These are phyloP conservation scores for Drosophila lacertosa DNA, from an alignment of 1,140 invertebrate species.

Conservation along the genomic window DNA sequence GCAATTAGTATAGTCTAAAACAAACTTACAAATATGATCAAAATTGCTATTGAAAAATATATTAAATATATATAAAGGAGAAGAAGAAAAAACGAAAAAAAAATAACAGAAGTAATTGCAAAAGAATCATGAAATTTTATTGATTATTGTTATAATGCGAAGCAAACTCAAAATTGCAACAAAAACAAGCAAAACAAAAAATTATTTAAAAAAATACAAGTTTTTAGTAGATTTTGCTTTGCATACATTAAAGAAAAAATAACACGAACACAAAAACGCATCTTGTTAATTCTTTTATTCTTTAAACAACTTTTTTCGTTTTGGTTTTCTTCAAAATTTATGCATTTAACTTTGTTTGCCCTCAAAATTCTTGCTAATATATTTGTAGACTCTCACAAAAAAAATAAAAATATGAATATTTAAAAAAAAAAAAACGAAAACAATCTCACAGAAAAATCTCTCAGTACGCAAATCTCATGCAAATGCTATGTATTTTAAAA, in stretches of 20 bases:
- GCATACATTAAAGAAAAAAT: slow-evolving; percentile 6
- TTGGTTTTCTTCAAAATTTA: slow-evolving; percentile 26
- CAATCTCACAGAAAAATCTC: slow-evolving; percentile 27
- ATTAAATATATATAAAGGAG: slow-evolving; percentile 26
- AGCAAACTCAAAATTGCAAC: slow-evolving; percentile 57
- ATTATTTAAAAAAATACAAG: slow-evolving; percentile 31
- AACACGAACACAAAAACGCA: slow-evolving; percentile 7
- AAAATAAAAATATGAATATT: slow-evolving; percentile 21
- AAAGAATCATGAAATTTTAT: slow-evolving; percentile 75
- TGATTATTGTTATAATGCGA: slow-evolving; percentile 83
- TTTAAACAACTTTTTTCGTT: slow-evolving; percentile 1
- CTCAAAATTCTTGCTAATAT: slow-evolving; percentile 26
- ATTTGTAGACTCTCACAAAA: slow-evolving; percentile 41
- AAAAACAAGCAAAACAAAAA: slow-evolving; percentile 29
- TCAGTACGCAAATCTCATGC: slow-evolving; percentile 37
- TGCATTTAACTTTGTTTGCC: slow-evolving; percentile 64
- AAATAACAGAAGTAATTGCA: slow-evolving; percentile 67
- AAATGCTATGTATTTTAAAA: slow-evolving; percentile 52
- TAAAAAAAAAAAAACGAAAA: slow-evolving; percentile 35
- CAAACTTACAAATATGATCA: slow-evolving; percentile 33
- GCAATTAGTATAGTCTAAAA: slow-evolving; percentile 45
- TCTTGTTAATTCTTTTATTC: slow-evolving; percentile 16
- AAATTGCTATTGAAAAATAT: slow-evolving; percentile 59
- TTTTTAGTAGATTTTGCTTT: slow-evolving; percentile 38
- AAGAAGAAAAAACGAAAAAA: slow-evolving; percentile 15